These are phyloP conservation scores for Anastrepha ludens DNA, from an alignment of 1,140 invertebrate species.

Conservation along the genomic window DNA sequence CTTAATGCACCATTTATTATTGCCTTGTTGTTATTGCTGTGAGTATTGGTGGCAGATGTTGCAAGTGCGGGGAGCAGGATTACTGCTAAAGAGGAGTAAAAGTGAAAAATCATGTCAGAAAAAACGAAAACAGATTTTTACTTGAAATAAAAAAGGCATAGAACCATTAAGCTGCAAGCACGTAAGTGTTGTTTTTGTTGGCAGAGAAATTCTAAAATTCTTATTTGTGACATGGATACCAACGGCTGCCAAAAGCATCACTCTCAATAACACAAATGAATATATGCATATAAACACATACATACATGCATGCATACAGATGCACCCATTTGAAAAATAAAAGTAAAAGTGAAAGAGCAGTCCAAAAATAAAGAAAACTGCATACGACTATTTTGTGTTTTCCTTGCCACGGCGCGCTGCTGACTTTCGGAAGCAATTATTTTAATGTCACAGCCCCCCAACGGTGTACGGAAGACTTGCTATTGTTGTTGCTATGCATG, in stretches of 20 bases:
- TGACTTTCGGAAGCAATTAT: constrained; percentile 73
- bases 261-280: background rate
- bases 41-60: background rate
- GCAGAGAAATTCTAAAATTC: background rate
- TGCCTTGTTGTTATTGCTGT: background rate
- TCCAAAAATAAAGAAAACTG: background rate
- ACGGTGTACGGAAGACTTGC: background rate
- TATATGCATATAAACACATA: background rate
- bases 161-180: background rate
- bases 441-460: constrained; percentile 61
- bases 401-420: background rate
- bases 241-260: background rate
- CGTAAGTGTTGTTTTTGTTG: background rate
- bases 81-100: constrained; percentile 11
- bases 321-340: background rate
- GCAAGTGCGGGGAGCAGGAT: background rate
- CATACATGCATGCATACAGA: background rate
- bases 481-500: background rate
- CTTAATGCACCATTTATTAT: constrained; percentile 36
- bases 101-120: constrained; percentile 30
- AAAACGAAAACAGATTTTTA: constrained; percentile 18
- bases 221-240: background rate
- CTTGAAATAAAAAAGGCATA: background rate
- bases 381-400: background rate
- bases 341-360: background rate